Conservation (phyloP, 1,140 invertebrate genomes). For the Phortica variegata region DNA sequence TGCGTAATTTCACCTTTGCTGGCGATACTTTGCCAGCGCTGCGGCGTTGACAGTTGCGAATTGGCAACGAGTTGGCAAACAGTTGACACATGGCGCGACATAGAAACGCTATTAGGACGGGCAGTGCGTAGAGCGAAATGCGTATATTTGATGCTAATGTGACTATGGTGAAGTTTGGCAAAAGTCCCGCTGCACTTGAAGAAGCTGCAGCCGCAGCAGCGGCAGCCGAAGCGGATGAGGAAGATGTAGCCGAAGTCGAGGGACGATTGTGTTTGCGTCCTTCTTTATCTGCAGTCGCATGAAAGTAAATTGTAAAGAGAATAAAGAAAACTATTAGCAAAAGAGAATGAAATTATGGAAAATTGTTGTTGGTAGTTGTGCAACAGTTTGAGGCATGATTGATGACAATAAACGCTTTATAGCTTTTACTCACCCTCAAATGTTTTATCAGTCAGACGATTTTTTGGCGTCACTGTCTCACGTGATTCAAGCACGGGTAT, state of each 20-base stretch:
- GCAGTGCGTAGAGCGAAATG: constrained; percentile 46
- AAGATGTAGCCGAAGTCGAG: constrained; percentile 33
- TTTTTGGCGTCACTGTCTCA: constrained; percentile 59
- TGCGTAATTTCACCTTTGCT: constrained; percentile 14
- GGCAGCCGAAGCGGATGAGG: constrained; percentile 29
- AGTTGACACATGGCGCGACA: constrained; percentile 23
- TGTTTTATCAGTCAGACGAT: constrained; percentile 56
- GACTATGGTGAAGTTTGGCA: constrained; percentile 34
- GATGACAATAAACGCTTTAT: constrained; percentile 17
- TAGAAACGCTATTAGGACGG: constrained; percentile 51
- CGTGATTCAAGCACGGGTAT: constrained; percentile 68
- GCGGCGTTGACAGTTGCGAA: constrained; percentile 10
- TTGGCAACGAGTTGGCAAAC: constrained; percentile 7
- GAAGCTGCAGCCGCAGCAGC: constrained; percentile 25
- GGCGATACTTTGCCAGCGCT: neutral
- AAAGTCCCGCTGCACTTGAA: constrained; percentile 11
- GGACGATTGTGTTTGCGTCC: constrained; percentile 45
- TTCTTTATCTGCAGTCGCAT: constrained; percentile 33
- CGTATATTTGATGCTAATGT: constrained; percentile 43
- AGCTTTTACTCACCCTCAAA: constrained; percentile 47
- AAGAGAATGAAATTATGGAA: neutral
- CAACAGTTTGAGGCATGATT: constrained; percentile 16
- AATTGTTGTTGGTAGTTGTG: constrained; percentile 4
- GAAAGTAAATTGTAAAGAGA: neutral
- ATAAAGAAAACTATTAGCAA: neutral